Base-by-base conservation (phyloP, 2,888 invertebrate genomes). In the Mactromeris polynyma region DNA sequence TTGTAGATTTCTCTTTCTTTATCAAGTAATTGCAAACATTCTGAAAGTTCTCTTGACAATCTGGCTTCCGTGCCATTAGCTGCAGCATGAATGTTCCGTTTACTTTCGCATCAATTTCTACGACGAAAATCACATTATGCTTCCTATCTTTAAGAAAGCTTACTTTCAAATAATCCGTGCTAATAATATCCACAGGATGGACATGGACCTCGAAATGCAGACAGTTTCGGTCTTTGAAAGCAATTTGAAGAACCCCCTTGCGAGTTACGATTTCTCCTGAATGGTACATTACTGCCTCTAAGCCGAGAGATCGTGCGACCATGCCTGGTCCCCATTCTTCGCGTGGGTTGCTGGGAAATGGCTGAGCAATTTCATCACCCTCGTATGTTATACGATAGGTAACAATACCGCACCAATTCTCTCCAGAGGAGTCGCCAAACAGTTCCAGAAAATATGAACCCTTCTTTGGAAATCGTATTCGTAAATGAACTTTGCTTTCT, bases 311-410 rank as follows among this genome's bases (percentile, higher is more conserved):
- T 0, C 78, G 2, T 3, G 90, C 51, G 36, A 89, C 90, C 17
- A 85, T 38, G 3, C 92, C 90, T 2, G 92, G 90, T 6, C 92
- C 92, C 92, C 92, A 92, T 81, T 92, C 92, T 51, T 90, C 89
- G 21, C 92, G 78, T n/a, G 78, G 54, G 21, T 84, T 90, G 17
- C 26, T n/a, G 26, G 92, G 92, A 86, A 81, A 90, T 33, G 89
- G 88, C 17, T 54, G 54, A 21, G 85, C 73, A 7, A 69, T 33
- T 58, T 46, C 51, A 2, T 77, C 69, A 40, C 69, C 58, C 26
- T 86, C 86, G 77, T 92, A 88, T 14, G 88, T 80, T 14, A 92
- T 21, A 77, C 83, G 58, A 69, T 89, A 89, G 6, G 92, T 69
- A 11, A 88, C 79, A 33, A 92, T 69, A 51, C 82, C 77, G 19